phyloP scores from a whole-genome alignment of 2,888 invertebrate genomes.

The Synanthedon formicaeformis region DNA sequence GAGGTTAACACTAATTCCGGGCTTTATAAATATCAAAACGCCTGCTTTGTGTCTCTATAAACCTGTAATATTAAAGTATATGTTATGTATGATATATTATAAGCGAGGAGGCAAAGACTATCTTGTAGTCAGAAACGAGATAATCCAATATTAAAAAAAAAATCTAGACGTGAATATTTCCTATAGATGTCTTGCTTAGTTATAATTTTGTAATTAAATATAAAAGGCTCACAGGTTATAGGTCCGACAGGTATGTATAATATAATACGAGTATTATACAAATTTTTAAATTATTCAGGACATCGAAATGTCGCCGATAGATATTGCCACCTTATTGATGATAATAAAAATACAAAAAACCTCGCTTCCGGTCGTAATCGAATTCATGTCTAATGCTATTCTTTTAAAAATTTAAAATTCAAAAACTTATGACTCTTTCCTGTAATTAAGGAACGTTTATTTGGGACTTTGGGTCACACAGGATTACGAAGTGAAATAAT shows the following conservation, averaged over 20 bases:
- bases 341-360: not conserved
- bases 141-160: too few relatives aligned
- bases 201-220: too few relatives aligned
- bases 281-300: not conserved
- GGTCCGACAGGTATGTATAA: too few relatives aligned
- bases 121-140: too few relatives aligned
- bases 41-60: not conserved
- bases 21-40: constrained; percentile 25
- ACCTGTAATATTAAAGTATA: not conserved
- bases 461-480: too few relatives aligned
- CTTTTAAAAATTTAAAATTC: not conserved
- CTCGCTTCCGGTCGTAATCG: not conserved
- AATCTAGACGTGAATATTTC: too few relatives aligned
- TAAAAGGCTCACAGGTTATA: too few relatives aligned
- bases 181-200: too few relatives aligned
- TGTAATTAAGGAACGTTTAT: constrained; percentile 24
- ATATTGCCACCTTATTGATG: not conserved
- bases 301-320: not conserved
- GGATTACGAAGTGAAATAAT: too few relatives aligned
- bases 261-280: too few relatives aligned
- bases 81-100: too few relatives aligned
- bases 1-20: constrained; percentile 16
- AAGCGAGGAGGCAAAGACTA: too few relatives aligned
- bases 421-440: constrained; percentile 22
- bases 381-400: not conserved